Evolutionary conservation across 2,888 invertebrate species (phyloP).

Genomic region (Caenorhabditis auriculariae): DNA sequence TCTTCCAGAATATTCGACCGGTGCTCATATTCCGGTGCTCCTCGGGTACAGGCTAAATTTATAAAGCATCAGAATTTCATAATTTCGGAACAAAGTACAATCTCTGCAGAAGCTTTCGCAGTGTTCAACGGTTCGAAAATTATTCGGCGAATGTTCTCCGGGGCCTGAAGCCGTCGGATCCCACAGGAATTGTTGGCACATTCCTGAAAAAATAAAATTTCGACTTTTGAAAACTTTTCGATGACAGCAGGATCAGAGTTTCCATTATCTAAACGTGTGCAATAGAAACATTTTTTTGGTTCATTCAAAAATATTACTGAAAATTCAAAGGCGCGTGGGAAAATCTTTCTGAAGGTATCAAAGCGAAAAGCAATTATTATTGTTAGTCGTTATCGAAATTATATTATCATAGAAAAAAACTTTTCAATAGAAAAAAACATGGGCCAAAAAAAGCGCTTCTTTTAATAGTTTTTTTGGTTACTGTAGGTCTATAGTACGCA

Average conservation of each 20-base stretch:
- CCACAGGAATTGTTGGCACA: constrained; percentile 54
- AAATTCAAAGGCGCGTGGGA: too few relatives aligned
- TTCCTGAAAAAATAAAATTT: constrained; percentile 23
- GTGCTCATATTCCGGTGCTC: constrained; percentile 47
- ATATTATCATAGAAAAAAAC: too few relatives aligned
- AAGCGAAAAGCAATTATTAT: too few relatives aligned
- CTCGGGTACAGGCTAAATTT: constrained; percentile 38
- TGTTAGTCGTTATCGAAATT: too few relatives aligned
- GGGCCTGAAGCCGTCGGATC: constrained; percentile 47
- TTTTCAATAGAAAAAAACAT: too few relatives aligned
- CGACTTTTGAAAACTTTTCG: too few relatives aligned
- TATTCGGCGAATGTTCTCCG: constrained; percentile 52
- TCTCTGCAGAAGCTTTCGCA: constrained; percentile 51
- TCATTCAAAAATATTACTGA: too few relatives aligned
- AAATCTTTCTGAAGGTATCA: too few relatives aligned
- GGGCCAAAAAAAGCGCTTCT: too few relatives aligned
- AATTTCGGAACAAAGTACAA: constrained; percentile 10
- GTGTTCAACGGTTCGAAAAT: constrained; percentile 49
- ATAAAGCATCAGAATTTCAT: neutral
- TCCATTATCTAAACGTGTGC: neutral
- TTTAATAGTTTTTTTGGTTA: too few relatives aligned
- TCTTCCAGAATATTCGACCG: constrained; percentile 43
- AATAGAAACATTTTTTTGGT: neutral
- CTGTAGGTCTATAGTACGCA: too few relatives aligned
- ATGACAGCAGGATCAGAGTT: too few relatives aligned